A percentile compares a stretch with the other conserved stretches of the same genome.
These are phyloP conservation scores for Leptinotarsa lineolata DNA, from an alignment of 1,140 invertebrate genomes.

Conservation along the genomic window DNA sequence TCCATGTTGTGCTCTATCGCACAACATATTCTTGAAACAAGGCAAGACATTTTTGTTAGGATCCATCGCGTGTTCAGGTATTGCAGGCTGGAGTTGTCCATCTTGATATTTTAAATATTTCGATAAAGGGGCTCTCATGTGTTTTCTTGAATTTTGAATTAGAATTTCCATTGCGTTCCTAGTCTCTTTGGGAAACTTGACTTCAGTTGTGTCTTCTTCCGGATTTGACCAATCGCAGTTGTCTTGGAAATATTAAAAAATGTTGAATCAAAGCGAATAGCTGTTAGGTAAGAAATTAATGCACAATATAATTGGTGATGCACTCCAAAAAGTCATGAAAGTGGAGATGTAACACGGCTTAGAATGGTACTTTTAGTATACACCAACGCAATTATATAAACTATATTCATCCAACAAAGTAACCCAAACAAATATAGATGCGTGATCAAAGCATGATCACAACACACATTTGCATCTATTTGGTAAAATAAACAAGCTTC, in stretches of 20 bases:
- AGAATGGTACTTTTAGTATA: too few species aligned
- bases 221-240: conserved; percentile 31
- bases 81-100: conserved; percentile 23
- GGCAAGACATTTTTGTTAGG: not conserved
- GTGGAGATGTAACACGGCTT: not conserved
- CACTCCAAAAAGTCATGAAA: not conserved
- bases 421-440: too few species aligned
- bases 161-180: conserved; percentile 29
- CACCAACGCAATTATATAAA: too few species aligned
- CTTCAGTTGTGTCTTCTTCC: conserved; percentile 1
- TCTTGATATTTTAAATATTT: conserved; percentile 29
- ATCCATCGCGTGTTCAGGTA: conserved; percentile 7
- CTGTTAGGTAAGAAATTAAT: not conserved
- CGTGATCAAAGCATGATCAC: too few species aligned
- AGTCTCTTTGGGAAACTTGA: conserved; percentile 38
- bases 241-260: conserved; percentile 21
- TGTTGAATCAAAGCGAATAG: not conserved
- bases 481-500: too few species aligned
- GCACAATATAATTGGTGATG: not conserved
- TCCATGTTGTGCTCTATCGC: not conserved
- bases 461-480: too few species aligned
- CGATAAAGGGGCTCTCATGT: conserved; percentile 27
- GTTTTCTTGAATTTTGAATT: conserved; percentile 22
- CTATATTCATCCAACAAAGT: too few species aligned
- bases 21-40: not conserved